Evolutionary conservation across 1,140 invertebrate species (phyloP), one percentile per base, ranked within the genome.

Genomic region (Papilio machaon): DNA sequence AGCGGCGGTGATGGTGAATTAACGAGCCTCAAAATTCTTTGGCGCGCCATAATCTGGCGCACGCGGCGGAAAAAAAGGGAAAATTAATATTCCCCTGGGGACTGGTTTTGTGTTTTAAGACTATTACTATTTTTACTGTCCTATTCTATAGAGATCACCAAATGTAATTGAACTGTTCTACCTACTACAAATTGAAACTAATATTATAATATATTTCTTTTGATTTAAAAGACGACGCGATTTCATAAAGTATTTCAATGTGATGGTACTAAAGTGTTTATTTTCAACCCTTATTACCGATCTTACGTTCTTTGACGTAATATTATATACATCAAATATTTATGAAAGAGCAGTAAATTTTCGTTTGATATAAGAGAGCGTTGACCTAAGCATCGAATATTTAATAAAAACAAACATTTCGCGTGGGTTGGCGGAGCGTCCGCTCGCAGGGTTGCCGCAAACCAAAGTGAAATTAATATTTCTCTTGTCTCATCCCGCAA

Each of bases 401-500:
- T 76, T 76, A 76, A 76, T 76, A 76, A 70, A 70, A 70, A 52
- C 46, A 76, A 76, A 76, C 46, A 76, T 30, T 49, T 76, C n/a
- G 46, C 35, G 46, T 46, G 46, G 74, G 74, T 76, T 76, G 19
- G 5, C n/a, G 43, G 19, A 3, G 47, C 67, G 82, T 81, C 80
- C 82, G 58, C 60, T 58, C 79, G 78, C 35, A 54, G 52, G 54
- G 64, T 80, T 58, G 67, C 60, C 74, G 23, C 81, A 76, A 81
- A 74, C 82, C 84, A 82, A 83, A 85, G 85, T 84, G 79, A 82
- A 85, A 86, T 86, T 87, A 85, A 80, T 84, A 82, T 87, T 87
- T 86, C 83, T 80, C 81, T 86, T 86, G 82, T 80, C 81, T 79
- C 82, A 82, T 84, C 85, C 82, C 49, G 23, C 82, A 76, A 47